Conservation (phyloP, 2,888 invertebrate genomes). For the Aelia acuminata region DNA sequence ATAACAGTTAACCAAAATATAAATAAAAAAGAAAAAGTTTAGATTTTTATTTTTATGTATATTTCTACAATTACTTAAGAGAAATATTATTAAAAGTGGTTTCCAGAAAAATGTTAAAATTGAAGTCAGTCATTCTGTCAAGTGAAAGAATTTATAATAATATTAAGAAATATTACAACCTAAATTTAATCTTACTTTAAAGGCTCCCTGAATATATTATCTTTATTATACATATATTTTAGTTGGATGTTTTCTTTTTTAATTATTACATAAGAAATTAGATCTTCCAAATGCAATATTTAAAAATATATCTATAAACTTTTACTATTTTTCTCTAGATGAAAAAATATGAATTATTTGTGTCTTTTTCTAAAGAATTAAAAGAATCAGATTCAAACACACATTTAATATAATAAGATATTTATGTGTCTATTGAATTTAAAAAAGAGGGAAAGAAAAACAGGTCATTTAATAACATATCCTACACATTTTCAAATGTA, state of each 20-base stretch:
- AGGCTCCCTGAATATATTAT: slow-evolving; percentile 1
- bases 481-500: neutral
- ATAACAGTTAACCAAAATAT: no score
- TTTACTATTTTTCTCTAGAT: slow-evolving; percentile 20
- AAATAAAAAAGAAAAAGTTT: no score
- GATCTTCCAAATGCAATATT: neutral
- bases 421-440: neutral
- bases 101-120: no score
- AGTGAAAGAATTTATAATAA: no score
- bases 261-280: slow-evolving; percentile 4
- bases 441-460: neutral
- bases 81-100: no score
- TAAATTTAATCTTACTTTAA: neutral
- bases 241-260: neutral
- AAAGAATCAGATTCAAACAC: neutral
- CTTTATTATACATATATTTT: neutral
- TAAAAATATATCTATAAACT: slow-evolving; percentile 25
- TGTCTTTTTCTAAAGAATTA: neutral
- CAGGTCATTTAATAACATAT: neutral
- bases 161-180: neutral
- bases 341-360: slow-evolving; percentile 40
- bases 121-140: no score
- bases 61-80: no score
- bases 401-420: neutral
- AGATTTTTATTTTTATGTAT: no score